phyloP scores from a whole-genome alignment of 2,113 vertebrate species.

The Chaetops frenatus region DNA sequence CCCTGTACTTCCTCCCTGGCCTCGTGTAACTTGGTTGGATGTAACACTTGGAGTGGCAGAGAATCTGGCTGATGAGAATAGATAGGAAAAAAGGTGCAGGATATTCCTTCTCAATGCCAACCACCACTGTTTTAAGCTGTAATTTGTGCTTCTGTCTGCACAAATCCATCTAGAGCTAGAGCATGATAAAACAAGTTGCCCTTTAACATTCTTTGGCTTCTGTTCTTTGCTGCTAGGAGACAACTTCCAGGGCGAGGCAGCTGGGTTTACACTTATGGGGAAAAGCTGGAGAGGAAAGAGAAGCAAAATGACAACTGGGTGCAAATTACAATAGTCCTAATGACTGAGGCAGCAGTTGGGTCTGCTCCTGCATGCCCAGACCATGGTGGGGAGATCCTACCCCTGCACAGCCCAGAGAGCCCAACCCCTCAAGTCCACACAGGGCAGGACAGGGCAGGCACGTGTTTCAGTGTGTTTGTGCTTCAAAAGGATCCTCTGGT shows the following conservation, averaged over 20 bases:
- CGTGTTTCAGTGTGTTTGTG: background rate
- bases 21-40: background rate
- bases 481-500: background rate
- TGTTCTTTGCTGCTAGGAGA: slow-evolving; percentile 34
- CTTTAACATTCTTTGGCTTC: slow-evolving; percentile 20
- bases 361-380: background rate
- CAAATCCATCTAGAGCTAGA: background rate
- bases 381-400: background rate
- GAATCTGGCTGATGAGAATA: background rate
- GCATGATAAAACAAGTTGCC: slow-evolving; percentile 43
- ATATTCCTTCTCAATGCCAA: background rate
- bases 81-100: background rate
- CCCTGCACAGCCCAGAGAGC: background rate
- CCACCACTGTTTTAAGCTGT: background rate
- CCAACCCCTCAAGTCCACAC: background rate
- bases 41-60: background rate
- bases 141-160: slow-evolving; percentile 16
- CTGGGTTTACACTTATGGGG: background rate
- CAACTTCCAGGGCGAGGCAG: background rate
- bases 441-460: background rate
- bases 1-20: background rate
- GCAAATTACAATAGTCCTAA: background rate
- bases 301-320: background rate
- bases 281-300: background rate
- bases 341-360: background rate